phyloP scores from a whole-genome alignment of 2,113 vertebrate species.

The Columba livia region DNA sequence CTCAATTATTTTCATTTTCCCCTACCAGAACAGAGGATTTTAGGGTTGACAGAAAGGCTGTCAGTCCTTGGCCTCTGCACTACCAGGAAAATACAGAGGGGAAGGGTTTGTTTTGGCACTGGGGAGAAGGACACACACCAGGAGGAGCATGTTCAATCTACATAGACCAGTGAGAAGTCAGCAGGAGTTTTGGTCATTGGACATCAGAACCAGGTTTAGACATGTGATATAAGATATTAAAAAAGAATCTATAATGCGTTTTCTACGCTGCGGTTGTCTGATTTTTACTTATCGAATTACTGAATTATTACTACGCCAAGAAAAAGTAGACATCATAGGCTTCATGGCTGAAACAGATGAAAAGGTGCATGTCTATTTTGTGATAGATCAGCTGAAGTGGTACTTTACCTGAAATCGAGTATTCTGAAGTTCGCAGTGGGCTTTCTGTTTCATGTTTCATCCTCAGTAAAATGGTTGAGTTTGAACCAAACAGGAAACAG shows the following conservation, averaged over 20 bases:
- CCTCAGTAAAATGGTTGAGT: background rate
- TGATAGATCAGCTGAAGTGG: background rate
- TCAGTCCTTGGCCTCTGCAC: background rate
- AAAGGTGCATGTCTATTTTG: background rate
- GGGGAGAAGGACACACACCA: background rate
- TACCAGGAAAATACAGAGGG: background rate
- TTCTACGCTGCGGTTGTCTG: background rate
- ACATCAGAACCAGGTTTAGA: background rate
- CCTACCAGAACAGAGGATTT: background rate
- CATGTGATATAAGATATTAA: rapidly evolving
- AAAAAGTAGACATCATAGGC: background rate
- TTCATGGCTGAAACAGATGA: background rate
- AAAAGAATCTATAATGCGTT: background rate
- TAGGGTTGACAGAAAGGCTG: background rate
- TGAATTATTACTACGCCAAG: background rate
- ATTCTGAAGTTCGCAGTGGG: background rate
- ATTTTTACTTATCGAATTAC: background rate
- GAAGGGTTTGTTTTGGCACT: background rate
- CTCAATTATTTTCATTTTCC: background rate
- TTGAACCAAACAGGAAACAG: background rate
- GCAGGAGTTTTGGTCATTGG: background rate
- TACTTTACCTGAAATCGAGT: background rate
- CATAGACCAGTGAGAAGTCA: background rate
- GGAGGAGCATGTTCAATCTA: background rate
- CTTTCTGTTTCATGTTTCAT: background rate